phyloP scores from a whole-genome alignment of 2,113 vertebrate species.

The Papio anubis region DNA sequence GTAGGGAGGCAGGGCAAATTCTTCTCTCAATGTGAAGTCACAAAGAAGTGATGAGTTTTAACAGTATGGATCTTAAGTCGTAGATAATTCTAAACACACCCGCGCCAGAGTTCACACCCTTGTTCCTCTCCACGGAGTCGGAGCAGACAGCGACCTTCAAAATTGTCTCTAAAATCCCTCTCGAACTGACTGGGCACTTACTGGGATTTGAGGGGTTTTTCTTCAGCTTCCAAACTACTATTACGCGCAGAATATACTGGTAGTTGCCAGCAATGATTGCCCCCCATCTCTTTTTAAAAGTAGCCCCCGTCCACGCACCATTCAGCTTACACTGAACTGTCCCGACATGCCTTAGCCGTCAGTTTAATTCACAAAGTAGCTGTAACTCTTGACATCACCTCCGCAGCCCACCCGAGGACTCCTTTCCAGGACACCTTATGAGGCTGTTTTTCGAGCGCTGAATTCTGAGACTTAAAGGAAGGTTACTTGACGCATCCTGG shows the following conservation, averaged over 20 bases:
- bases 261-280: neutral
- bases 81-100: neutral
- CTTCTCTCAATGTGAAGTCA: neutral
- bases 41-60: neutral
- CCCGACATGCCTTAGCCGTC: neutral
- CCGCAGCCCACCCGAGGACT: slow-evolving; percentile 17
- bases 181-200: neutral
- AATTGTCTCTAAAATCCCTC: neutral
- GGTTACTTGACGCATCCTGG: slow-evolving; percentile 20
- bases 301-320: neutral
- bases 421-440: neutral
- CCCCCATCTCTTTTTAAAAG: neutral
- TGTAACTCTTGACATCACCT: slow-evolving; percentile 37
- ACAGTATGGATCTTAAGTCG: neutral
- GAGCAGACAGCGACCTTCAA: neutral
- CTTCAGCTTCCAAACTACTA: neutral
- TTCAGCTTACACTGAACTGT: neutral
- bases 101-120: accelerated
- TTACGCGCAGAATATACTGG: neutral
- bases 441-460: neutral
- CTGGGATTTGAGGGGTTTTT: neutral
- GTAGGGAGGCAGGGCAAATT: neutral
- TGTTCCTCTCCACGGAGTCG: neutral
- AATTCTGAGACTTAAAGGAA: neutral
- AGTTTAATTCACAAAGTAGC: neutral